Conservation (phyloP, 1,140 invertebrate genomes). For the Meloidogyne exigua region DNA sequence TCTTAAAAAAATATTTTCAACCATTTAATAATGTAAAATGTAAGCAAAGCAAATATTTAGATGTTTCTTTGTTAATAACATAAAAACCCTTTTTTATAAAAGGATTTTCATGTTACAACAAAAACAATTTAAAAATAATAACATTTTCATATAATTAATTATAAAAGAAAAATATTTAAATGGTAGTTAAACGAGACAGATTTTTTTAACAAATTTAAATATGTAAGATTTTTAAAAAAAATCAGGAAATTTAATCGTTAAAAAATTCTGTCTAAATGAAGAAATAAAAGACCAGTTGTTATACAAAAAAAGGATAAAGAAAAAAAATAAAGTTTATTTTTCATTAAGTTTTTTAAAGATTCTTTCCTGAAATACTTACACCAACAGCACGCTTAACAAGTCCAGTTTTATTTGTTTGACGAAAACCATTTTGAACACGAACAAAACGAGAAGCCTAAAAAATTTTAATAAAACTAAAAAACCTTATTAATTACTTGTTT, state of each 20-base stretch:
- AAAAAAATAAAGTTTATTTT: not conserved
- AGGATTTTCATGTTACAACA: not conserved
- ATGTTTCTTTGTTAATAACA: not conserved
- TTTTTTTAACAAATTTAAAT: not conserved
- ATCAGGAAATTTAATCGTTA: not conserved
- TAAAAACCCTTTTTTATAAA: not conserved
- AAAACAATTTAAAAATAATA: not conserved
- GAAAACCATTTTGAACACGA: constrained; percentile 51
- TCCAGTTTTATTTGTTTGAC: constrained; percentile 51
- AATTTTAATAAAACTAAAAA: not conserved
- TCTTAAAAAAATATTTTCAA: not conserved
- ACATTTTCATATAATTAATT: not conserved
- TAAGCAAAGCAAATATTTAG: not conserved
- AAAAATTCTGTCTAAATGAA: not conserved
- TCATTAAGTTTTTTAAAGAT: not conserved
- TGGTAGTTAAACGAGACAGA: not conserved
- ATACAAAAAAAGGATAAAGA: constrained; percentile 8
- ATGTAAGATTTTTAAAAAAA: not conserved
- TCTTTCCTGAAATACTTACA: constrained; percentile 53
- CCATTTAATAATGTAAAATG: not conserved
- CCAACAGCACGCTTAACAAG: constrained; percentile 46
- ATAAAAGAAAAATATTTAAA: not conserved
- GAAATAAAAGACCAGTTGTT: not conserved
- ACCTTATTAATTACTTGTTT: constrained; percentile 14
- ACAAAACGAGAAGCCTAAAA: constrained; percentile 40